Evolutionary conservation across 2,888 invertebrate species (phyloP).

Genomic region (Scaptodrosophila latifasciaeformis): DNA sequence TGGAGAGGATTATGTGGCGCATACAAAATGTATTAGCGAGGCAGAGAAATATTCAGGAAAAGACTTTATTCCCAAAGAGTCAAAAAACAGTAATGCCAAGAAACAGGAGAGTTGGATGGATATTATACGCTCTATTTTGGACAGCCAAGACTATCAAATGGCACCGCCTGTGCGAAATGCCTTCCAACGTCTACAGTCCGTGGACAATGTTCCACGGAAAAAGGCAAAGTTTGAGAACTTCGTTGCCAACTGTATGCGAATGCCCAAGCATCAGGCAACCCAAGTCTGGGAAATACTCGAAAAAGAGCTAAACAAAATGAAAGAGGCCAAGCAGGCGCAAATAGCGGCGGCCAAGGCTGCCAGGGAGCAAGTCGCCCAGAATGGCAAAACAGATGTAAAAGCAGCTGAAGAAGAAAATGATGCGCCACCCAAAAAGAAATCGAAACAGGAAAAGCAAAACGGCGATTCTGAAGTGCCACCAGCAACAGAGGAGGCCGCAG

Average conservation of each 20-base stretch:
- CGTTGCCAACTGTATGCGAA: slow-evolving; percentile 80
- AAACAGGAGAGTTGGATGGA: slow-evolving; percentile 89
- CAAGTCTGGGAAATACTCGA: slow-evolving; percentile 81
- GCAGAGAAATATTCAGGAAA: slow-evolving; percentile 86
- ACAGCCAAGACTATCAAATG: slow-evolving; percentile 62
- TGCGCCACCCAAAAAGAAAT: slow-evolving; percentile 40
- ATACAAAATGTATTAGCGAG: slow-evolving; percentile 90
- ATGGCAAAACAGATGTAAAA: slow-evolving; percentile 1
- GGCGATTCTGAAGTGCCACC: slow-evolving; percentile 1
- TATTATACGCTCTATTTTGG: slow-evolving; percentile 70
- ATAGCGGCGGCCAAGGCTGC: slow-evolving; percentile 38
- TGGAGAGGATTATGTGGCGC: slow-evolving; percentile 84
- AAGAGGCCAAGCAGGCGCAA: slow-evolving; percentile 51
- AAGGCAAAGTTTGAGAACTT: slow-evolving; percentile 89
- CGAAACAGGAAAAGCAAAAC: slow-evolving; percentile 37
- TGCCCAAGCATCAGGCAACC: slow-evolving; percentile 79
- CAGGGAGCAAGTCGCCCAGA: slow-evolving; percentile 15
- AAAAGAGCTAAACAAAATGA: slow-evolving; percentile 76
- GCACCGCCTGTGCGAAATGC: slow-evolving; percentile 78
- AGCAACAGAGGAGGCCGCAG: slow-evolving; percentile 12
- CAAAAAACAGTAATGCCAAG: slow-evolving; percentile 87
- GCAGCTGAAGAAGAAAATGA: slow-evolving; percentile 18
- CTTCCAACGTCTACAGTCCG: slow-evolving; percentile 81
- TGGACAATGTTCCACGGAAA: slow-evolving; percentile 90
- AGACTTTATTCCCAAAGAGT: slow-evolving; percentile 76